A percentile compares a stretch with the other conserved stretches of the same genome.
These are phyloP conservation scores for Miichthys miiuy DNA, from an alignment of 2,797 vertebrate genomes.

Conservation along the genomic window DNA sequence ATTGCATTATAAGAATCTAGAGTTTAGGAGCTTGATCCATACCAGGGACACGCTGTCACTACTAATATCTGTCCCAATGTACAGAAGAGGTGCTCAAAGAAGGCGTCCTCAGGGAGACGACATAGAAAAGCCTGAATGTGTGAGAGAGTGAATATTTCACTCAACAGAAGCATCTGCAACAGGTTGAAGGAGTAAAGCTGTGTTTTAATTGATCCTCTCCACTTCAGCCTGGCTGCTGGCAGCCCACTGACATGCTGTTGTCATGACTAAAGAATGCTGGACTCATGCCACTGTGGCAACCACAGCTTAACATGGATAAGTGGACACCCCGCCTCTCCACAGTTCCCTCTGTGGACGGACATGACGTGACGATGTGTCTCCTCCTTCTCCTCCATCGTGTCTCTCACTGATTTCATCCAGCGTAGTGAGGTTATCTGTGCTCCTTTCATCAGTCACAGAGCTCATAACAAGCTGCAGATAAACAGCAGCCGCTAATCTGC, in stretches of 20 bases:
- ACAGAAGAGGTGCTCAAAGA: too few species aligned
- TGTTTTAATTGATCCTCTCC: not conserved
- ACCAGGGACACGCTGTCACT: too few species aligned
- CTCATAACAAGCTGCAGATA: constrained; percentile 6
- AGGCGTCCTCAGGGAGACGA: too few species aligned
- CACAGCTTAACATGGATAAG: constrained; percentile 49
- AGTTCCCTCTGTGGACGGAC: constrained; percentile 15
- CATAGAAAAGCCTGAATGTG: too few species aligned
- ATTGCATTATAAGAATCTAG: too few species aligned
- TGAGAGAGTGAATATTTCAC: too few species aligned
- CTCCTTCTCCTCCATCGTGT: not conserved
- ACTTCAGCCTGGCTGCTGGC: constrained; percentile 1
- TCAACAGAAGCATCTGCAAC: not conserved
- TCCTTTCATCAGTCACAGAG: constrained; percentile 5
- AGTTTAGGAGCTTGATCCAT: too few species aligned
- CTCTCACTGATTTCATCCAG: not conserved
- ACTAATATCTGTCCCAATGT: too few species aligned
- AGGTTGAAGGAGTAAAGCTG: not conserved
- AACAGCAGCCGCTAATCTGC: constrained; percentile 36
- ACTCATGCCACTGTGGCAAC: constrained; percentile 16
- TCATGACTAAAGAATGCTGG: constrained; percentile 64
- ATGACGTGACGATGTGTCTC: not conserved
- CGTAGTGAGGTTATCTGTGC: not conserved
- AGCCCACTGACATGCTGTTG: constrained; percentile 15
- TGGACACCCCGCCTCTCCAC: constrained; percentile 6